A percentile compares a stretch with the other conserved stretches of the same genome.
Evolutionary conservation across 2,888 invertebrate species (phyloP).

Genomic region (Drosophila demipolita): DNA sequence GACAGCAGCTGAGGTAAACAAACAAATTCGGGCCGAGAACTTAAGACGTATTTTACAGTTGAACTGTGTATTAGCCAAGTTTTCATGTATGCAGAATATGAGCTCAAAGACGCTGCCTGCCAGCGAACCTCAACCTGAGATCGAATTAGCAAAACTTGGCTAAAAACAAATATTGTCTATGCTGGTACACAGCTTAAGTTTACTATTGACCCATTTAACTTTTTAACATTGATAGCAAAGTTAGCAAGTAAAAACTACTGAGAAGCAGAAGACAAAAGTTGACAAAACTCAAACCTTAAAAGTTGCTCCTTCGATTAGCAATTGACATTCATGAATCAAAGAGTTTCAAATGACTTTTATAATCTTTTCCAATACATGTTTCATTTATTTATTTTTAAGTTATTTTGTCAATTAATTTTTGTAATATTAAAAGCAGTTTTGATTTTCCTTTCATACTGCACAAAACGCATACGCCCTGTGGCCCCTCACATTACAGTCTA

Average conservation of each 20-base stretch:
- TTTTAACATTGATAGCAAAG: neutral
- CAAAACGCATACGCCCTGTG: conserved; percentile 16
- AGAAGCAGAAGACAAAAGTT: neutral
- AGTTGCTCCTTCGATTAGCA: neutral
- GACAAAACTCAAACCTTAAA: neutral
- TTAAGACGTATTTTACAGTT: conserved; percentile 33
- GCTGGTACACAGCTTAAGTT: neutral
- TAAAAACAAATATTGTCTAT: conserved; percentile 1
- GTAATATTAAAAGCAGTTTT: neutral
- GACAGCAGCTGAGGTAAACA: conserved; percentile 43
- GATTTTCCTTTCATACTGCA: neutral
- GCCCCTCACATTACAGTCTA: conserved; percentile 20
- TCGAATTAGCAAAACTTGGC: conserved; percentile 2
- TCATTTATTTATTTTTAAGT: neutral
- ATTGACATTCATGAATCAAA: neutral
- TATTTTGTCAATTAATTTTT: neutral
- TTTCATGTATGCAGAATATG: conserved; percentile 5
- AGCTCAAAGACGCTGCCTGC: neutral
- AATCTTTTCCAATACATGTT: neutral
- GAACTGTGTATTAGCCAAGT: conserved; percentile 42
- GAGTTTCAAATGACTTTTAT: neutral
- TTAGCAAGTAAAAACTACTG: neutral
- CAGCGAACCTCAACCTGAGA: conserved; percentile 6
- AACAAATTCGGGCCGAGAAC: conserved; percentile 32
- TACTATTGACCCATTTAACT: conserved; percentile 8